These are phyloP conservation scores for Lepidocolaptes lacrymiger DNA, from an alignment of 2,797 vertebrate species.

Conservation along the genomic window DNA sequence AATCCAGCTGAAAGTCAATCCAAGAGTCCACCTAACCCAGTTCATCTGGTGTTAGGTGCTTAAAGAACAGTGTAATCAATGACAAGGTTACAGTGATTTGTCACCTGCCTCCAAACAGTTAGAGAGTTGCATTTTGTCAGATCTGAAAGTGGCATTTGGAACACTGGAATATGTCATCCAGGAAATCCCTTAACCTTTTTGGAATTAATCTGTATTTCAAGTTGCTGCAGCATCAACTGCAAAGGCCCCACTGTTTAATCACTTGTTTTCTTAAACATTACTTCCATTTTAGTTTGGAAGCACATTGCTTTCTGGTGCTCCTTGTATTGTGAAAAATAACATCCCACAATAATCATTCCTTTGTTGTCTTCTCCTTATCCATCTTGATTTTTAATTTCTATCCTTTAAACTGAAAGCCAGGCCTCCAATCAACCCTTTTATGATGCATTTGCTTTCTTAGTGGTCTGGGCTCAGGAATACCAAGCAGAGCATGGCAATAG, in stretches of 20 bases:
- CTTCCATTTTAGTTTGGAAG: neutral
- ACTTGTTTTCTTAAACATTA: neutral
- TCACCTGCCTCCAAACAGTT: neutral
- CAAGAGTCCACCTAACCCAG: neutral
- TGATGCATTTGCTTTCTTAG: neutral
- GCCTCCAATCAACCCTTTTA: neutral
- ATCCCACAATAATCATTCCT: too few relatives aligned
- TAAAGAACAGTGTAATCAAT: neutral
- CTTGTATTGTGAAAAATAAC: neutral
- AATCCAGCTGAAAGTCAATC: conserved; percentile 3
- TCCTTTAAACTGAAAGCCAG: neutral
- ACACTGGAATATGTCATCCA: neutral
- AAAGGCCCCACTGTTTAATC: neutral
- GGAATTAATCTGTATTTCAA: accelerated
- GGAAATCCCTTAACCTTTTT: neutral
- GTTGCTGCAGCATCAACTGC: neutral
- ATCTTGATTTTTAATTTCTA: neutral
- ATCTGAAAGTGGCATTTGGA: neutral
- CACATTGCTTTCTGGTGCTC: neutral
- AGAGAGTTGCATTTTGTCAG: neutral
- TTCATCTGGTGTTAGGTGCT: neutral
- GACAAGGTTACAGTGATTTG: accelerated
- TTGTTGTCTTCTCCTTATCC: neutral
- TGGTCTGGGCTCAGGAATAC: neutral
- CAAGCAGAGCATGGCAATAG: neutral